A percentile compares a stretch with the other conserved stretches of the same genome.
Conservation (phyloP, 2,797 vertebrate genomes). For the Monodelphis domestica region DNA sequence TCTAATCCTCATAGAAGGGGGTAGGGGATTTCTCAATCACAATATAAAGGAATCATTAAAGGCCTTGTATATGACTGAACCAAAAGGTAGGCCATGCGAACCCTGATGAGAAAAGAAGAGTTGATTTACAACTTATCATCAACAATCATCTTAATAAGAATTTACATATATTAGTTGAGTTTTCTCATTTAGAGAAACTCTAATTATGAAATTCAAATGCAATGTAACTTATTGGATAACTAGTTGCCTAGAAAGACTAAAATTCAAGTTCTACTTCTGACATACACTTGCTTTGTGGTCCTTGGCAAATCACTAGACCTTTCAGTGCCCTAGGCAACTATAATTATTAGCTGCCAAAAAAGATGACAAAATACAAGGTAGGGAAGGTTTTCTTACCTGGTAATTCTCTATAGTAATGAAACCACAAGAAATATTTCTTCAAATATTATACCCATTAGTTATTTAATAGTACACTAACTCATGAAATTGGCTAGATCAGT, state of each 20-base stretch:
- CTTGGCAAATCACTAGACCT: too few relatives aligned
- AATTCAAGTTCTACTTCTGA: not conserved
- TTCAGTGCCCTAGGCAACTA: not conserved
- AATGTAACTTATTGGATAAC: not conserved
- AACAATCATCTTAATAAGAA: not conserved
- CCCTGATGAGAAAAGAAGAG: not conserved
- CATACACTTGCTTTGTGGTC: not conserved
- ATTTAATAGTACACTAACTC: not conserved
- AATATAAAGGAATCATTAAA: not conserved
- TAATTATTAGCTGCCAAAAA: not conserved
- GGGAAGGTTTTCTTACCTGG: not conserved
- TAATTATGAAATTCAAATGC: not conserved
- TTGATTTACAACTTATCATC: not conserved
- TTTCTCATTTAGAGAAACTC: not conserved
- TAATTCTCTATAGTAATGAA: not conserved
- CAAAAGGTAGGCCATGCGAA: not conserved
- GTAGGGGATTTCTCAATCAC: too few relatives aligned
- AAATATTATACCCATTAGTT: not conserved
- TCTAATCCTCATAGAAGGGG: too few relatives aligned
- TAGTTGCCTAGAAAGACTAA: not conserved
- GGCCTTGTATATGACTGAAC: not conserved
- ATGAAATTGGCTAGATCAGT: not conserved
- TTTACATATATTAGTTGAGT: not conserved
- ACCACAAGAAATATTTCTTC: not conserved
- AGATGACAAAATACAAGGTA: not conserved